These are phyloP conservation scores for Cactoblastis cactorum DNA, from an alignment of 2,888 invertebrate genomes.

Conservation along the genomic window DNA sequence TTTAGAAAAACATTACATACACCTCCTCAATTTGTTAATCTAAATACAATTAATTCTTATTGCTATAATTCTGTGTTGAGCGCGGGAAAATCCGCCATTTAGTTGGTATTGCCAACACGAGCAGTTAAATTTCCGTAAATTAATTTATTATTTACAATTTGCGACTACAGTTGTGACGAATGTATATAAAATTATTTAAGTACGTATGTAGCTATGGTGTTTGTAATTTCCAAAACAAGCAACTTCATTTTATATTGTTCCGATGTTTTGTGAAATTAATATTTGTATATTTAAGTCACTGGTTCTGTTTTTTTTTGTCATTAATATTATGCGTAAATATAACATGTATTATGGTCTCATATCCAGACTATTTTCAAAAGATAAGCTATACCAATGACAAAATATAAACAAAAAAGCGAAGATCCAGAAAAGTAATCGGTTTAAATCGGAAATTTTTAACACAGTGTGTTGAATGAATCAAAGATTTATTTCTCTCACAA, in stretches of 20 bases:
- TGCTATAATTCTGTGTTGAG: slow-evolving; percentile 54
- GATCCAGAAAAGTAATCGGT: too few species aligned
- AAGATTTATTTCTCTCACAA: too few species aligned
- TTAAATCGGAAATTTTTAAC: too few species aligned
- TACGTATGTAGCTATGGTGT: slow-evolving; percentile 19
- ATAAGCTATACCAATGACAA: too few species aligned
- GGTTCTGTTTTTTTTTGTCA: too few species aligned
- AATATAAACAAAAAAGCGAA: too few species aligned
- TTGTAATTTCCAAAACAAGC: slow-evolving; percentile 18
- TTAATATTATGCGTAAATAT: too few species aligned
- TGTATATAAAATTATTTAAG: slow-evolving; percentile 27
- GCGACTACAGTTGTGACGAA: neutral
- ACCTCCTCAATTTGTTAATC: slow-evolving; percentile 39
- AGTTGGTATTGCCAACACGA: slow-evolving; percentile 37
- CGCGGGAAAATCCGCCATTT: slow-evolving; percentile 32
- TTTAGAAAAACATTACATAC: slow-evolving; percentile 57
- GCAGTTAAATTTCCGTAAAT: slow-evolving; percentile 28
- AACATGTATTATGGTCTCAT: too few species aligned
- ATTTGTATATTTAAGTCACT: too few species aligned
- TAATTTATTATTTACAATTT: slow-evolving; percentile 22
- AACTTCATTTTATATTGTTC: neutral
- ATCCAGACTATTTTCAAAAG: too few species aligned
- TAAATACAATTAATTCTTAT: slow-evolving; percentile 48
- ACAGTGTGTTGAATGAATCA: too few species aligned
- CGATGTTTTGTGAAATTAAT: neutral